Conservation (phyloP, 2,888 invertebrate species). For the Cantharis lateralis region DNA sequence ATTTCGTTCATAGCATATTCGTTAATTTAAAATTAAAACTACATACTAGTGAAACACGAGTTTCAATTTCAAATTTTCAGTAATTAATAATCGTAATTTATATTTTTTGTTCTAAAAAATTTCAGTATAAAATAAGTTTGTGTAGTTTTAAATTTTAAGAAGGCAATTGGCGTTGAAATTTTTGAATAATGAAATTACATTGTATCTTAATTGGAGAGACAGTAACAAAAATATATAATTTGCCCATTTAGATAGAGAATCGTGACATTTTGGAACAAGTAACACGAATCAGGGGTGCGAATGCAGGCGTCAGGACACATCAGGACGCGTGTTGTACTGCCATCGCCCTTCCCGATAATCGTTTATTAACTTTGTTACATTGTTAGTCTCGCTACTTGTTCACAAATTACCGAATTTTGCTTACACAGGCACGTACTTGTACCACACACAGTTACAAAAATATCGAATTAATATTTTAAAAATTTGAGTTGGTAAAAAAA, state of each 20-base stretch:
- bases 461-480: background rate
- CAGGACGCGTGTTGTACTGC: constrained; percentile 43
- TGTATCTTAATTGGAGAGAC: constrained; percentile 17
- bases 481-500: background rate
- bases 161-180: background rate
- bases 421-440: constrained; percentile 50
- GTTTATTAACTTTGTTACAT: constrained; percentile 56
- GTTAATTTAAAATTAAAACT: too few relatives aligned
- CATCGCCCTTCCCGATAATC: constrained; percentile 36
- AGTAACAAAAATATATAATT: constrained; percentile 20
- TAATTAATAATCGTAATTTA: too few relatives aligned
- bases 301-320: constrained; percentile 36
- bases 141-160: background rate
- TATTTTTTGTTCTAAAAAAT: too few relatives aligned
- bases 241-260: constrained; percentile 31
- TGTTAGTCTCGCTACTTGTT: constrained; percentile 54
- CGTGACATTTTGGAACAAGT: constrained; percentile 38
- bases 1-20: too few relatives aligned
- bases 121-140: too few relatives aligned
- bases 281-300: constrained; percentile 32
- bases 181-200: constrained; percentile 8
- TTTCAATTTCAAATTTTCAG: too few relatives aligned
- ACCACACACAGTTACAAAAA: constrained; percentile 40
- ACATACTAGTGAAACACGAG: too few relatives aligned
- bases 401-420: constrained; percentile 50